These are phyloP conservation scores for Cirrhinus mrigala DNA, from an alignment of 2,797 vertebrate species.

Conservation along the genomic window DNA sequence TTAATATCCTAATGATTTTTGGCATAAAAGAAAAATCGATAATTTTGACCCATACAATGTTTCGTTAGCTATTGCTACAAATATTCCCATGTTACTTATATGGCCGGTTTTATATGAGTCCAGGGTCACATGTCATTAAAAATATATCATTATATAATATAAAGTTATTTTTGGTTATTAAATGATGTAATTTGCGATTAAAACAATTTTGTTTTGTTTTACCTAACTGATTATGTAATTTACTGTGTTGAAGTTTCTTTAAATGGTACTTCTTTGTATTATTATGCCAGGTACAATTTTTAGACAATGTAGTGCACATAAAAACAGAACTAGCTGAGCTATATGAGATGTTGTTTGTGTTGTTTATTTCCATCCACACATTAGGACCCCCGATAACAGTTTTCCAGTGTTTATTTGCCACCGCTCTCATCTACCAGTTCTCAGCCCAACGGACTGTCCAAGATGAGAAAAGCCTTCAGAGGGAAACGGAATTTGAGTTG, in stretches of 20 bases:
- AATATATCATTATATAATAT: background rate
- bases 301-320: background rate
- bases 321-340: constrained; percentile 4
- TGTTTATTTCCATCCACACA: constrained; percentile 31
- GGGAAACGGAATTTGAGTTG: background rate
- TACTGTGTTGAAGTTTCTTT: background rate
- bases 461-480: constrained; percentile 22
- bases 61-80: too few relatives aligned
- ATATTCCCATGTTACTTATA: too few relatives aligned
- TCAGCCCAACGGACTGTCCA: constrained; percentile 30
- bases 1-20: too few relatives aligned
- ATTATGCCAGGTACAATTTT: background rate
- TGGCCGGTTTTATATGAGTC: too few relatives aligned
- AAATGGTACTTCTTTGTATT: background rate
- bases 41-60: too few relatives aligned
- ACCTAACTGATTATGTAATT: background rate
- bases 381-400: constrained; percentile 36
- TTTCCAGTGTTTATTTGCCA: constrained; percentile 35
- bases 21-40: too few relatives aligned
- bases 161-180: background rate
- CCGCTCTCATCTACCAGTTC: constrained; percentile 24
- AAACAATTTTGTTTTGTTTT: background rate
- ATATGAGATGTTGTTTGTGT: background rate
- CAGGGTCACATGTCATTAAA: background rate
- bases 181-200: background rate